Base-by-base conservation (phyloP, 92 coral and sea anemone species). In the Parazoanthus atlanticus region DNA sequence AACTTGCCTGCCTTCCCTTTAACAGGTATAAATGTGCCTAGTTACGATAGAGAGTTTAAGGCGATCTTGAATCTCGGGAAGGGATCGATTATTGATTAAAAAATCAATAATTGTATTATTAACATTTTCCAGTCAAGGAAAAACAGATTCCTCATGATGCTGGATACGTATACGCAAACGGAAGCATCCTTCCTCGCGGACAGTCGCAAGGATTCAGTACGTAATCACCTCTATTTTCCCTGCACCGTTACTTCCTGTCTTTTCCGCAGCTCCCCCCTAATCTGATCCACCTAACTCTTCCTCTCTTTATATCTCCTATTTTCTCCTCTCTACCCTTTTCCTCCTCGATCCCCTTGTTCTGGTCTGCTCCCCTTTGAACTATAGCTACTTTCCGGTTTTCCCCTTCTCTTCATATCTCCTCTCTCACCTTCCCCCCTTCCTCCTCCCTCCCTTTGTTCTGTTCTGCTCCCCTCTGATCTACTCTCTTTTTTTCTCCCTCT, bases 151-250 rank as follows among this genome's bases (percentile, higher is more conserved):
- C n/a, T 70, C 21, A 84, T 84, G 87, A 84, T 84, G 87, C 30
- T 84, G 25, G 87, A 84, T 19, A 69, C 78, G 0, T 84, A 84
- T 78, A 84, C 87, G 8, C 78, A 84, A 74, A 84, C 87, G n/a
- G 87, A 84, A 23, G 78, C 78, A 66, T 84, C 87, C 36, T 84
- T 84, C 31, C 65, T 84, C 33, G 67, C 78, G 46, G 87, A 84
- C 78, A 69, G 78, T 70, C 78, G 66, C 43, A 69, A 67, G 67
- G 87, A 84, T 28, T 67, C 87, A 2, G 87, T 84, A 84, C 15
- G 87, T 84, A 36, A 33, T 32, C 34, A 33, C 49, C 28, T 25
- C 16, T 61, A 23, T 72, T 30, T 32, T 4, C 75, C 19, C 34
- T 12, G n/a, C 23, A 29, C 76, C 40, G 23, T 72, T 12, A 72